phyloP scores from a whole-genome alignment of 2,888 invertebrate species.

The Blastobasis adustella region DNA sequence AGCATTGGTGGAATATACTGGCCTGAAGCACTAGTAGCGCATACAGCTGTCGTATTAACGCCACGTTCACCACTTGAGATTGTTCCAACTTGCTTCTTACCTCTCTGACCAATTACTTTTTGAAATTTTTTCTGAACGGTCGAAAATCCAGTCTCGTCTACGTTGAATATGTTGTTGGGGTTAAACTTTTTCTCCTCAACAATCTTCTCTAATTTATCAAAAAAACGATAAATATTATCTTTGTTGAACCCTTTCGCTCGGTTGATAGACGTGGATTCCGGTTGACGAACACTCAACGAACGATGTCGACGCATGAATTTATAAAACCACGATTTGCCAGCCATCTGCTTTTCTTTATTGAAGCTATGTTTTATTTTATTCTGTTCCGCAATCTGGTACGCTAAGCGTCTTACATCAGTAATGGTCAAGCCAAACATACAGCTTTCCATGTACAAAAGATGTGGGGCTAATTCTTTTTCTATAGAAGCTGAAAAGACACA shows the following conservation, averaged over 20 bases:
- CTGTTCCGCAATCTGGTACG: conserved; percentile 11
- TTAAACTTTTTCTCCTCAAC: neutral
- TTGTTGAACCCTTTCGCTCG: conserved; percentile 7
- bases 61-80: conserved; percentile 11
- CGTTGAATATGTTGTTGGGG: conserved; percentile 6
- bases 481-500: neutral
- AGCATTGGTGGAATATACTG: conserved; percentile 4
- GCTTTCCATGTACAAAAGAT: conserved; percentile 2
- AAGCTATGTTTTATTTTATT: conserved; percentile 8
- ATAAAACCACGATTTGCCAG: conserved; percentile 8
- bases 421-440: conserved; percentile 8
- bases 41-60: conserved; percentile 1
- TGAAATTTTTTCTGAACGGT: conserved; percentile 12
- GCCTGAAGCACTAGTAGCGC: neutral
- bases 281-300: conserved; percentile 2
- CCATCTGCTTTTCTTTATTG: conserved; percentile 8
- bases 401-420: conserved; percentile 9
- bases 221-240: conserved; percentile 5
- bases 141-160: conserved; percentile 9
- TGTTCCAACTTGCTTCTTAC: conserved; percentile 10
- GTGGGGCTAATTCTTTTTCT: neutral
- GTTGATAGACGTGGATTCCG: conserved; percentile 6
- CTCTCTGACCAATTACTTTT: conserved; percentile 11
- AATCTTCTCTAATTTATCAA: conserved; percentile 3
- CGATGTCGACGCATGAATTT: conserved; percentile 8